A percentile compares a stretch with the other conserved stretches of the same genome.
phyloP scores from a whole-genome alignment of 1,140 invertebrate species.

The Venustaconcha ellipsiformis region DNA sequence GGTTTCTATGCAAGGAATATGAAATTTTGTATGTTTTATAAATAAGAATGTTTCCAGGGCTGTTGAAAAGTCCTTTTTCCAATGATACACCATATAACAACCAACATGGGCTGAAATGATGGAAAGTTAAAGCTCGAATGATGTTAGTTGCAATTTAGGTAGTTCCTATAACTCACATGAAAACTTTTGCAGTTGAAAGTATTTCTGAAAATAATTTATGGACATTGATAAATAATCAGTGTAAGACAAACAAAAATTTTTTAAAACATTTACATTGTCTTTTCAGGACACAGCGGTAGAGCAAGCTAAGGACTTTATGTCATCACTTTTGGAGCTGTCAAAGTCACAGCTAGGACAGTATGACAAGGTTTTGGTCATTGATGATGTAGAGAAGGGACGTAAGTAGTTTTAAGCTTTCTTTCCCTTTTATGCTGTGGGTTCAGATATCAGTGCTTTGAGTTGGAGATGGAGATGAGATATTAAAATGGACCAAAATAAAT shows the following conservation, averaged over 20 bases:
- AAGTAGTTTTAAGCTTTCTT: slow-evolving; percentile 32
- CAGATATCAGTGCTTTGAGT: not conserved
- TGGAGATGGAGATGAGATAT: not conserved
- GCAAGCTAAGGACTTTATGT: slow-evolving; percentile 54
- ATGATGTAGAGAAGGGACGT: slow-evolving; percentile 66
- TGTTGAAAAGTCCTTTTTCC: too few species aligned
- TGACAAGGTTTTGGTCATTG: slow-evolving; percentile 59
- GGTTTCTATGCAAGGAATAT: too few species aligned
- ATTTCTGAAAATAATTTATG: too few species aligned
- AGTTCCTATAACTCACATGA: too few species aligned
- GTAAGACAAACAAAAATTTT: not conserved
- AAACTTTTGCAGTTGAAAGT: too few species aligned
- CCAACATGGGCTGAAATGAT: too few species aligned
- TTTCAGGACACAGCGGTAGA: slow-evolving; percentile 47
- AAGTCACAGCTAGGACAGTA: slow-evolving; percentile 62
- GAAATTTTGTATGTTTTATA: too few species aligned
- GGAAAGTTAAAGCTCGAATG: too few species aligned
- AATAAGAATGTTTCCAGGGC: too few species aligned
- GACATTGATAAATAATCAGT: too few species aligned
- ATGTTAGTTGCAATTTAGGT: too few species aligned
- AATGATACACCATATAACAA: too few species aligned
- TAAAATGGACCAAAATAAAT: not conserved
- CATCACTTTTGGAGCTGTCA: slow-evolving; percentile 40
- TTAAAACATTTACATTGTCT: not conserved
- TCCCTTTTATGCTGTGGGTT: not conserved